A percentile compares a stretch with the other conserved stretches of the same genome.
Evolutionary conservation across 1,140 invertebrate species (phyloP).

Genomic region (Venturia canescens): DNA sequence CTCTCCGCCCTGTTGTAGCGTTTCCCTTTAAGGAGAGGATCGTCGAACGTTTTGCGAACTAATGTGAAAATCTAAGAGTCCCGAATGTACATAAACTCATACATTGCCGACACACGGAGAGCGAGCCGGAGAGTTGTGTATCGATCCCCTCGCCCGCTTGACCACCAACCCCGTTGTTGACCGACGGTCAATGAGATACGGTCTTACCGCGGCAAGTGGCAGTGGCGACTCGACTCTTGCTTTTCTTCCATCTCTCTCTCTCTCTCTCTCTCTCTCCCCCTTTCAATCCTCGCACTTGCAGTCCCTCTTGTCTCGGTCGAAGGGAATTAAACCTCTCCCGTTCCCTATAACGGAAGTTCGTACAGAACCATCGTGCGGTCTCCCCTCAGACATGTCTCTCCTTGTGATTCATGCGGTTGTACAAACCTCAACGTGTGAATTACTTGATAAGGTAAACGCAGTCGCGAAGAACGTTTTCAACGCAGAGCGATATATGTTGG

Average conservation of each 20-base stretch:
- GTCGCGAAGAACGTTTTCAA: background rate
- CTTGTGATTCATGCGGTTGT: slow-evolving; percentile 63
- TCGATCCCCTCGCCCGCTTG: slow-evolving; percentile 68
- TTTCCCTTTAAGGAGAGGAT: background rate
- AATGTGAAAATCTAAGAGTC: slow-evolving; percentile 24
- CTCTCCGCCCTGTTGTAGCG: background rate
- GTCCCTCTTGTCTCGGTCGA: slow-evolving; percentile 22
- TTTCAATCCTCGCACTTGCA: slow-evolving; percentile 48
- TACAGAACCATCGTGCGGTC: slow-evolving; percentile 52
- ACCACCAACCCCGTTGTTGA: slow-evolving; percentile 62
- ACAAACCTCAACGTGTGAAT: slow-evolving; percentile 24
- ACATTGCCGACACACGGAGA: background rate
- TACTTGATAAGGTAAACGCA: background rate
- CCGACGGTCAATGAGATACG: slow-evolving; percentile 77
- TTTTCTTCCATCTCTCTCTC: slow-evolving; percentile 13
- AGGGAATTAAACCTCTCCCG: slow-evolving; percentile 38
- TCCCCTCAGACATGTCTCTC: slow-evolving; percentile 23
- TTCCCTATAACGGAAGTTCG: slow-evolving; percentile 70
- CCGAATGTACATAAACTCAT: background rate
- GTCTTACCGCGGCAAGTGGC: slow-evolving; percentile 61
- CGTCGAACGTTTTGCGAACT: background rate
- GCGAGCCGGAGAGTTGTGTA: slow-evolving; percentile 55
- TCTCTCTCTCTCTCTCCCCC: background rate
- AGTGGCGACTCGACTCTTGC: background rate
- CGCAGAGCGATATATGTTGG: too few species aligned